Conservation (phyloP, 1,140 invertebrate species). For the Bombus sibiricus region DNA sequence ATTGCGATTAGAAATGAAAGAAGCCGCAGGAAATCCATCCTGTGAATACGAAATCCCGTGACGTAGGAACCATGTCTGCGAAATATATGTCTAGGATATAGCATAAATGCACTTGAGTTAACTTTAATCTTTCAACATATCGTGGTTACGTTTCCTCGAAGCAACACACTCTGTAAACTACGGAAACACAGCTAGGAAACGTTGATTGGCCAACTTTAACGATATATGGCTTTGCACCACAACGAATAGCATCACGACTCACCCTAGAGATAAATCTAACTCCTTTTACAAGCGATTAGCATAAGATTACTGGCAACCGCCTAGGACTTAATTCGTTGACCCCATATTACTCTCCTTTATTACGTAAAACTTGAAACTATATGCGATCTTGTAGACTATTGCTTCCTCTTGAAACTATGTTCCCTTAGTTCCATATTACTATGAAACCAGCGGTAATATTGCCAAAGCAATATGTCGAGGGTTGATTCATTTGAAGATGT, state of each 20-base stretch:
- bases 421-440: not conserved
- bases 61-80: not conserved
- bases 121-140: not conserved
- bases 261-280: not conserved
- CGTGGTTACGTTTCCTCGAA: not conserved
- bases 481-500: too few species aligned
- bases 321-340: not conserved
- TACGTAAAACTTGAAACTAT: not conserved
- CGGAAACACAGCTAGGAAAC: not conserved
- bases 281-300: not conserved
- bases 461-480: too few species aligned
- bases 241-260: not conserved
- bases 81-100: not conserved
- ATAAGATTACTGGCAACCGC: not conserved
- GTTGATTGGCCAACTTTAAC: not conserved
- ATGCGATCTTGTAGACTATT: too few species aligned
- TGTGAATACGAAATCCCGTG: too few species aligned
- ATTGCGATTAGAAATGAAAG: too few species aligned
- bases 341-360: not conserved
- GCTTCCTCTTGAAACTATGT: too few species aligned
- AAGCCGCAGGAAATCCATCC: too few species aligned
- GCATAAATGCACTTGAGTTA: not conserved
- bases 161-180: too few species aligned
- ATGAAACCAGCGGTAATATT: not conserved
- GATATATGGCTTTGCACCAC: not conserved